Evolutionary conservation across 2,888 invertebrate genomes (phyloP), one percentile per base, ranked within the genome.

Genomic region (Agapostemon virescens): DNA sequence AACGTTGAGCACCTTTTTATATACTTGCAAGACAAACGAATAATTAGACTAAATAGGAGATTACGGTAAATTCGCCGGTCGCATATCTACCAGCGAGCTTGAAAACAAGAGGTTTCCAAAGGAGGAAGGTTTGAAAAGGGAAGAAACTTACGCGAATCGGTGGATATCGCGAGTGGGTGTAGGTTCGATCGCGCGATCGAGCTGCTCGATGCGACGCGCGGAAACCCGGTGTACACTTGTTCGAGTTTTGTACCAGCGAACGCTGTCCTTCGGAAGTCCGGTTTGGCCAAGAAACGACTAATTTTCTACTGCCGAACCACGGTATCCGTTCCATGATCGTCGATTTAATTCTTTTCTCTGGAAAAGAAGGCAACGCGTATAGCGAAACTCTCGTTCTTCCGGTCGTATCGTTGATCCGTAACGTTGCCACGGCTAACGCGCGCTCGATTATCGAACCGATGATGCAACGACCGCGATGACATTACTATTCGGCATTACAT

Each of bases 141-240:
- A 76, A 71, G 77, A 79, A 77, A 79, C 77, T 75, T 74, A 55
- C 55, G 45, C 40, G 30, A 55, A 63, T 74, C 42, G 58, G n/a
- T 40, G 20, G 15, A 26, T 26, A 55, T 49, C 17, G 66, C 52
- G 61, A 52, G 76, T 58, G 69, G 58, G 40, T 63, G 72, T 33
- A 61, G 63, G 55, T 69, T 63, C 20, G n/a, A 17, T 58, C 64
- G 38, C 4, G 40, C 40, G 40, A 42, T 42, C 74, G 55, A 67
- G 1, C 36, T 45, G 58, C 71, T 72, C 26, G 33, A 13, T 40
- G 77, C 75, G 82, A 79, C 74, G 82, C 52, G 74, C 72, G 69
- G 63, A 74, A 86, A 86, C 86, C 86, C 82, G 81, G 86, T 86
- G 79, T 58, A 15, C 38, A 45, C 64, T 61, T 67, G 72, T 79